phyloP scores from a whole-genome alignment of 2,113 vertebrate genomes.

The Bettongia penicillata region DNA sequence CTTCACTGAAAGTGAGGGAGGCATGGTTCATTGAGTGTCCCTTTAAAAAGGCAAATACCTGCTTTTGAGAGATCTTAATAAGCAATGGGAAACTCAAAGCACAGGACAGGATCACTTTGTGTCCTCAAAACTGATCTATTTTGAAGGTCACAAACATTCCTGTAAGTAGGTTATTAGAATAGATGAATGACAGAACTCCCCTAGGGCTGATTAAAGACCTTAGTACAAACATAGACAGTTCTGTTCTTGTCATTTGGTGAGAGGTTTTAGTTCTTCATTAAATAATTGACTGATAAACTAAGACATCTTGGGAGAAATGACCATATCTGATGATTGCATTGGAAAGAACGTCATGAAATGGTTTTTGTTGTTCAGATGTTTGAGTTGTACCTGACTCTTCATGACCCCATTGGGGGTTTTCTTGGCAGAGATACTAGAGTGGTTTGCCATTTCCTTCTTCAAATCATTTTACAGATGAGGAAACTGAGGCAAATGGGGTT shows the following conservation, averaged over 20 bases:
- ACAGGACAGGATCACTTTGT: not conserved
- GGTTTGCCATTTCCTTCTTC: not conserved
- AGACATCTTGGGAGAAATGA: not conserved
- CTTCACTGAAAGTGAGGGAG: slow-evolving; percentile 9
- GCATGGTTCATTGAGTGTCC: not conserved
- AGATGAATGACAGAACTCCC: not conserved
- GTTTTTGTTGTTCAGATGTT: not conserved
- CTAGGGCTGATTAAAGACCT: slow-evolving; percentile 13
- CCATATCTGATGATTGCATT: not conserved
- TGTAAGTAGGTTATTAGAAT: slow-evolving; percentile 15
- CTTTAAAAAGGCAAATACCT: slow-evolving; percentile 32
- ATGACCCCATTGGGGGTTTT: not conserved
- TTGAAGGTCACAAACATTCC: slow-evolving; percentile 29
- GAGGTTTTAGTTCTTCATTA: not conserved
- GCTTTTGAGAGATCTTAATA: slow-evolving; percentile 5
- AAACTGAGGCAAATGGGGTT: not conserved
- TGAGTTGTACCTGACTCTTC: not conserved
- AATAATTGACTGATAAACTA: not conserved
- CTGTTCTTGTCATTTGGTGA: not conserved
- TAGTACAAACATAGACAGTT: slow-evolving; percentile 1
- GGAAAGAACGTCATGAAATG: not conserved
- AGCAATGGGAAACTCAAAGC: not conserved
- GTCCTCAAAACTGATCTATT: not conserved
- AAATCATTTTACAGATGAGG: not conserved
- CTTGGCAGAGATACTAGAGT: no score